Conservation (phyloP, 2,113 vertebrate genomes). For the Trichomycterus rosablanca region DNA sequence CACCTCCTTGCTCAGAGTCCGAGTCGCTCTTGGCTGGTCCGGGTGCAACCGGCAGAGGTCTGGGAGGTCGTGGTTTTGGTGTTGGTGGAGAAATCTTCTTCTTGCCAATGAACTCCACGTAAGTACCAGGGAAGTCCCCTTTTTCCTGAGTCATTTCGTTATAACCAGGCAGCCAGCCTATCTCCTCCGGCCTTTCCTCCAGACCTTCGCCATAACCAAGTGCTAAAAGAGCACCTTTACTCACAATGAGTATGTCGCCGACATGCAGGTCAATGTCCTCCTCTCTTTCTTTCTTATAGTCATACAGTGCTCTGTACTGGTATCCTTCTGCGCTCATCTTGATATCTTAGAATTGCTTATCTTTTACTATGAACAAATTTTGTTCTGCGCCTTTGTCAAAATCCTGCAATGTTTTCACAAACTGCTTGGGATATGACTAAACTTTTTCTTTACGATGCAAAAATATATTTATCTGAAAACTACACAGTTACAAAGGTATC, state of each 20-base stretch:
- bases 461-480: no score
- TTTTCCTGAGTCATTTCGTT: slow-evolving; percentile 95
- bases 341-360: slow-evolving; percentile 51
- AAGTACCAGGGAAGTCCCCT: slow-evolving; percentile 96
- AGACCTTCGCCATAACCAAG: slow-evolving; percentile 85
- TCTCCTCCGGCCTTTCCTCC: slow-evolving; percentile 88
- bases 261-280: slow-evolving; percentile 92
- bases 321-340: slow-evolving; percentile 93
- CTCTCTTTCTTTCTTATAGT: slow-evolving; percentile 93
- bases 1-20: slow-evolving; percentile 79
- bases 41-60: slow-evolving; percentile 90
- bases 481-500: not conserved
- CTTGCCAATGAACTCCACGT: slow-evolving; percentile 90
- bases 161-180: slow-evolving; percentile 92
- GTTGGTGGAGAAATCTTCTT: slow-evolving; percentile 92
- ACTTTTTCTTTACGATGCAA: no score
- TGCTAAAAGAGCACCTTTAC: slow-evolving; percentile 83
- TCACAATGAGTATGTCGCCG: slow-evolving; percentile 88
- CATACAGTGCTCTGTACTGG: slow-evolving; percentile 91
- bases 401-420: slow-evolving; percentile 5
- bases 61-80: slow-evolving; percentile 88
- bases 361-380: no score
- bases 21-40: slow-evolving; percentile 72
- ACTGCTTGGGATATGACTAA: not conserved
- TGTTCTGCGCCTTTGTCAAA: no score